Conservation (phyloP, 2,888 invertebrate species). For the Arctia plantaginis region DNA sequence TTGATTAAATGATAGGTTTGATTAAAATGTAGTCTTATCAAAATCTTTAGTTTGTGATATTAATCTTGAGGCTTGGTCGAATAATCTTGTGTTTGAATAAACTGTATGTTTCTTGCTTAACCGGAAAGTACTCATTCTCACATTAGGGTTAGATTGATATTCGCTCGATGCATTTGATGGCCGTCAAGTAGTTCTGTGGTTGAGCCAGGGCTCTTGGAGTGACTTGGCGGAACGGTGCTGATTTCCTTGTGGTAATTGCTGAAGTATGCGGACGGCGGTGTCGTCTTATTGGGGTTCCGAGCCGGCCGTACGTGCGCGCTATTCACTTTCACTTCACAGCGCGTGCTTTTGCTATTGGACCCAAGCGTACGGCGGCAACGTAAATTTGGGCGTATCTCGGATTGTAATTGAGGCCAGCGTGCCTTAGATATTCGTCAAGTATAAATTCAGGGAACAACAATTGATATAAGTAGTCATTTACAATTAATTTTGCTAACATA, state of each 20-base stretch:
- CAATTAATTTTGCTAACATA: background rate
- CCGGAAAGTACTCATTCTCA: conserved; percentile 14
- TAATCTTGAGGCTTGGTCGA: conserved; percentile 5
- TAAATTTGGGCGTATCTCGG: conserved; percentile 63
- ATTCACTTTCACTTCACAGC: conserved; percentile 84
- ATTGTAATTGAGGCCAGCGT: conserved; percentile 60
- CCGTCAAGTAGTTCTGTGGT: conserved; percentile 25
- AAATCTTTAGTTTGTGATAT: background rate
- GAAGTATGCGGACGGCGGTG: conserved; percentile 84
- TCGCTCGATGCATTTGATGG: conserved; percentile 4
- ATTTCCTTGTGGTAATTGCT: conserved; percentile 85
- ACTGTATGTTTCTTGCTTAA: conserved; percentile 29
- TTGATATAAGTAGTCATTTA: background rate
- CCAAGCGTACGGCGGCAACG: conserved; percentile 59
- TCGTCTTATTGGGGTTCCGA: conserved; percentile 84
- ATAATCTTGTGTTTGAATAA: conserved; percentile 23
- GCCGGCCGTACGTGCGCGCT: conserved; percentile 80
- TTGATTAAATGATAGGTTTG: conserved; percentile 1
- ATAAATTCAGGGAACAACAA: background rate
- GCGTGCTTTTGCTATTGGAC: conserved; percentile 74
- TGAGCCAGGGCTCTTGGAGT: conserved; percentile 60
- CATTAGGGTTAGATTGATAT: conserved; percentile 28
- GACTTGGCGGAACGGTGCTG: conserved; percentile 72
- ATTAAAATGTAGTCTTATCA: background rate
- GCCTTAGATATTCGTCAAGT: conserved; percentile 28